Conservation (phyloP, 2,888 invertebrate genomes). For the Digitonthophagus gazella region DNA sequence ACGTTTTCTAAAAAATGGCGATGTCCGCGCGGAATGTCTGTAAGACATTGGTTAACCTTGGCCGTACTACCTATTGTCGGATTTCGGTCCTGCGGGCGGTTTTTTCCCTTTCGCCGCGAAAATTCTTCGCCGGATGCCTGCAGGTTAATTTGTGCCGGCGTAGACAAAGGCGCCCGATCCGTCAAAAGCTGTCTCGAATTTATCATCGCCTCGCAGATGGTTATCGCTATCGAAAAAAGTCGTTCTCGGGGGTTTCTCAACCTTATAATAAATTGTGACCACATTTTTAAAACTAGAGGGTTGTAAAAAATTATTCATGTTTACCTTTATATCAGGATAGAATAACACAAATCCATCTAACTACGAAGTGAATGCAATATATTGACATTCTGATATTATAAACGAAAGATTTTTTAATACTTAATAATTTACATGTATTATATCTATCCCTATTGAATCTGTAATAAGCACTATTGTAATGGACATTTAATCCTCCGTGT, state of each 20-base stretch:
- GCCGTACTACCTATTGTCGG: constrained; percentile 27
- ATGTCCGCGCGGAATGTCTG: constrained; percentile 36
- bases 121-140: constrained; percentile 7
- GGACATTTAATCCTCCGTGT: too few relatives aligned
- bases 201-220: constrained; percentile 2
- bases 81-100: constrained; percentile 19
- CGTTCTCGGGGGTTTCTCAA: not conserved
- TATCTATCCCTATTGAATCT: too few relatives aligned
- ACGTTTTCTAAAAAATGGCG: constrained; percentile 42
- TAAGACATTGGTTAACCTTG: constrained; percentile 29
- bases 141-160: constrained; percentile 8
- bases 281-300: not conserved
- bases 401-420: too few relatives aligned
- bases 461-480: too few relatives aligned
- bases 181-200: constrained; percentile 8
- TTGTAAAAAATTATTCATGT: not conserved
- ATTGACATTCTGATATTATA: too few relatives aligned
- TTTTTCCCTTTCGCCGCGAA: constrained; percentile 6
- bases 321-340: not conserved
- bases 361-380: too few relatives aligned
- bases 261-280: constrained; percentile 1
- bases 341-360: too few relatives aligned
- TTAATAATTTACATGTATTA: too few relatives aligned
- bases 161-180: constrained; percentile 12
- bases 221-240: not conserved